Evolutionary conservation across 2,113 vertebrate species (phyloP), one percentile per base, ranked within the genome.

Genomic region (Gavia stellata): DNA sequence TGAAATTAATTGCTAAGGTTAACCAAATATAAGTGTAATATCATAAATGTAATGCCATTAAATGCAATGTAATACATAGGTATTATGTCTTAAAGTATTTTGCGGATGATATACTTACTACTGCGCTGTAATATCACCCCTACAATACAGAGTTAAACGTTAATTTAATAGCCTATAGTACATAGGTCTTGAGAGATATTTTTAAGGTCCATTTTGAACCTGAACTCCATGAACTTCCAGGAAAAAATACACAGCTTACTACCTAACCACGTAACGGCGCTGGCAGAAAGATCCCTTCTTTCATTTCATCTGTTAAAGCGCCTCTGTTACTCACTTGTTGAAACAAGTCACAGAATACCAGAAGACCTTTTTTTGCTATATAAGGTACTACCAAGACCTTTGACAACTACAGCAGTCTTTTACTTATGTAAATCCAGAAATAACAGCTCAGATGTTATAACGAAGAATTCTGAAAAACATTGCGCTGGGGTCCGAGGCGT

Each of bases 261-360:
- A 55, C 21, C 40, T 23, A 36, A 55, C 25, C 5, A 26, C 0
- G 2, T 10, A 47, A 17, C 14, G 40, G 50, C 0, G 3, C 0
- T n/a, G 65, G 47, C 34, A 53, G 55, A 52, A 81, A 53, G 52
- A 36, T 53, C 38, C 19, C 21, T 42, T 67, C 38, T 17, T 18
- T 10, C 11, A 3, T 34, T 31, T 29, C 7, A 7, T 24, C 31
- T 2, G 0, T 55, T 55, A 14, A 63, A 45, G 44, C 0, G 2
- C 7, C 29, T 14, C 68, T 42, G 19, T 18, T 50, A 38, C 3
- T 58, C 42, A 31, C 8, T 34, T 24, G 17, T 28, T 28, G 23
- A 17, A 38, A 73, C 5, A 42, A 71, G 15, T 4, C 80, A 50
- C 31, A 17, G 23, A 38, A n/a, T 9, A 55, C 40, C 28, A 15